These are phyloP conservation scores for Sitta carolinensis DNA, from an alignment of 2,797 vertebrate genomes.

Conservation along the genomic window DNA sequence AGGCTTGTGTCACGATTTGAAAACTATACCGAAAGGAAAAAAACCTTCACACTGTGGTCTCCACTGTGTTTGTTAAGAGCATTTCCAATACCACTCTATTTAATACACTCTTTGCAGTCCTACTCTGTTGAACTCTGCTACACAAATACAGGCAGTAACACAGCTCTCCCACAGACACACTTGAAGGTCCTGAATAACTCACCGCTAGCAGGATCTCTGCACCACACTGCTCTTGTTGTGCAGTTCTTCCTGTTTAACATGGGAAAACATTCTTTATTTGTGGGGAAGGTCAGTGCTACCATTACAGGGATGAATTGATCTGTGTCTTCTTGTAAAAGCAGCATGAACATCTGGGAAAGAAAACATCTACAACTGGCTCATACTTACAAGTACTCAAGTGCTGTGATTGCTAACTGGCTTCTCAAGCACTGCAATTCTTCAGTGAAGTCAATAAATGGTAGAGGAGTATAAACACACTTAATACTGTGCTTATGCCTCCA, in stretches of 20 bases:
- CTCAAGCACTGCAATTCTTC: neutral
- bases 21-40: neutral
- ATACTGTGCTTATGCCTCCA: neutral
- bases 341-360: conserved; percentile 45
- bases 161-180: conserved; percentile 17
- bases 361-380: conserved; percentile 37
- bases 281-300: conserved; percentile 35
- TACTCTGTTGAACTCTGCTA: neutral
- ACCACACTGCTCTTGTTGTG: conserved; percentile 40
- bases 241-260: conserved; percentile 32
- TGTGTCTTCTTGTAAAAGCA: conserved; percentile 37
- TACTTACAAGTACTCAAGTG: neutral
- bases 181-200: conserved; percentile 24
- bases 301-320: conserved; percentile 44
- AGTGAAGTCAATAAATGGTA: neutral
- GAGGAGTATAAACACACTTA: conserved; percentile 15
- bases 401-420: conserved; percentile 43
- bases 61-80: neutral
- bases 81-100: neutral
- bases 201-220: conserved; percentile 4
- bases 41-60: neutral
- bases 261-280: conserved; percentile 46
- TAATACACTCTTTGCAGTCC: neutral
- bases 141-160: neutral
- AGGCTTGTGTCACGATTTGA: neutral